Evolutionary conservation across 2,888 invertebrate genomes (phyloP).

Genomic region (Conchocele bisecta): DNA sequence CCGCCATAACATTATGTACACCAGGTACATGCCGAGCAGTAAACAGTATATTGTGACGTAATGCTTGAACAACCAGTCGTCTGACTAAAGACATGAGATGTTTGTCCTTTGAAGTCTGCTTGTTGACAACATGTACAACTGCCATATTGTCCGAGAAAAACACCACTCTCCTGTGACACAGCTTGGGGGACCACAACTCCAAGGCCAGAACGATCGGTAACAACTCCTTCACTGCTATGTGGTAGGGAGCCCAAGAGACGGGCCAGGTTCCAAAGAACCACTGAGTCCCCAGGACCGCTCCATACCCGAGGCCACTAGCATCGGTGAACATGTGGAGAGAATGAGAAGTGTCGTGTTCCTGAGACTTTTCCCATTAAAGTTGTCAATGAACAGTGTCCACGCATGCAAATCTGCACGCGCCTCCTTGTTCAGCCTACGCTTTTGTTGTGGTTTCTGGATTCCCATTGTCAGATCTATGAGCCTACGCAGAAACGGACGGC

Average conservation of each 20-base stretch:
- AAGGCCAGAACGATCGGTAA: slow-evolving; percentile 28
- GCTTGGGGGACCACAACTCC: slow-evolving; percentile 3
- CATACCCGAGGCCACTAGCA: slow-evolving; percentile 24
- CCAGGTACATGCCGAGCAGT: slow-evolving; percentile 16
- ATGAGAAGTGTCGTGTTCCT: slow-evolving; percentile 5
- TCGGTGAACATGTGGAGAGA: slow-evolving; percentile 12
- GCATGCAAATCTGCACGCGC: slow-evolving; percentile 21
- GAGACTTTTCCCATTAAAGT: slow-evolving; percentile 47
- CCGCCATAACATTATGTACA: background rate
- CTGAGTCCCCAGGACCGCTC: slow-evolving; percentile 1
- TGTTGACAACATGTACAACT: slow-evolving; percentile 29
- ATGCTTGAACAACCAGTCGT: slow-evolving; percentile 9
- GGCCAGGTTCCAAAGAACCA: slow-evolving; percentile 20
- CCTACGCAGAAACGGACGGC: slow-evolving; percentile 27
- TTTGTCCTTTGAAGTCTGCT: slow-evolving; percentile 13
- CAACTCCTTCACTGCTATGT: slow-evolving; percentile 23
- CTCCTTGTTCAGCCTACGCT: slow-evolving; percentile 18
- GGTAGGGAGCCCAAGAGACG: background rate
- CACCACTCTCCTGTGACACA: slow-evolving; percentile 6
- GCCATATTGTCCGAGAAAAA: slow-evolving; percentile 28
- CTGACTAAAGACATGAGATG: slow-evolving; percentile 17
- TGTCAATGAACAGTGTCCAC: slow-evolving; percentile 35
- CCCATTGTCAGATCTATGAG: slow-evolving; percentile 36
- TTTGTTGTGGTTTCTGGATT: slow-evolving; percentile 17
- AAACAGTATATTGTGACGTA: slow-evolving; percentile 20